A percentile compares a stretch with the other conserved stretches of the same genome.
These are phyloP conservation scores for Australoheros scitulus DNA, from an alignment of 2,113 vertebrate genomes.

Conservation along the genomic window DNA sequence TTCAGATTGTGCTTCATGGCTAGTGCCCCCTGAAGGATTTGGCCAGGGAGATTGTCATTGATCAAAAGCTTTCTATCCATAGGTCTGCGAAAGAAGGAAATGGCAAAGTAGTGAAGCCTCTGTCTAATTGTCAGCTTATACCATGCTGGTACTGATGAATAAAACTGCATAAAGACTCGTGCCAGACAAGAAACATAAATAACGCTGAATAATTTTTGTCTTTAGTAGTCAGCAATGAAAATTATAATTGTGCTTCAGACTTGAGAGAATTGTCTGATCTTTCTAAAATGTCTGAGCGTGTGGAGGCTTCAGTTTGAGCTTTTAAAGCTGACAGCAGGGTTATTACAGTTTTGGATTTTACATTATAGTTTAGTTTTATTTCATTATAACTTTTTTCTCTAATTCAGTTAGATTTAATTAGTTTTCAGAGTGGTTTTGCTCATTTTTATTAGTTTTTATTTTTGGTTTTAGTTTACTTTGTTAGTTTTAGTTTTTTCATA, in stretches of 20 bases:
- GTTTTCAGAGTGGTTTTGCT: too few species aligned
- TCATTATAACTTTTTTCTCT: too few species aligned
- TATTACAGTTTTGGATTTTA: too few species aligned
- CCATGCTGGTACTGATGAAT: not conserved
- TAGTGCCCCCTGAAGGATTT: conserved; percentile 85
- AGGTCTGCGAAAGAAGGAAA: conserved; percentile 47
- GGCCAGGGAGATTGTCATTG: conserved; percentile 88
- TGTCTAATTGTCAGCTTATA: not conserved
- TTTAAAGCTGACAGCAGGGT: too few species aligned
- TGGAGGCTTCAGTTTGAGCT: too few species aligned
- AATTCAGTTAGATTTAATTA: too few species aligned
- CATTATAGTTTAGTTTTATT: too few species aligned
- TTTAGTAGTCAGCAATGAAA: not conserved
- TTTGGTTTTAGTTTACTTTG: too few species aligned
- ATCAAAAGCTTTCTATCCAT: conserved; percentile 72
- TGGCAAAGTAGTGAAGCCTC: not conserved
- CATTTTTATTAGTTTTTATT: too few species aligned
- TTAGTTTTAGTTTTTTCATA: too few species aligned
- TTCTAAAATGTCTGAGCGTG: too few species aligned
- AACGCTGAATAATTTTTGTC: not conserved
- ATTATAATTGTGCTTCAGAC: not conserved
- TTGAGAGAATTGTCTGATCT: too few species aligned
- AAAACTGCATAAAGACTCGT: not conserved
- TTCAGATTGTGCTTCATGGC: conserved; percentile 83
- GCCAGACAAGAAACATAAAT: not conserved